Evolutionary conservation across 2,797 vertebrate species (phyloP).

Genomic region (Hirundo rustica): DNA sequence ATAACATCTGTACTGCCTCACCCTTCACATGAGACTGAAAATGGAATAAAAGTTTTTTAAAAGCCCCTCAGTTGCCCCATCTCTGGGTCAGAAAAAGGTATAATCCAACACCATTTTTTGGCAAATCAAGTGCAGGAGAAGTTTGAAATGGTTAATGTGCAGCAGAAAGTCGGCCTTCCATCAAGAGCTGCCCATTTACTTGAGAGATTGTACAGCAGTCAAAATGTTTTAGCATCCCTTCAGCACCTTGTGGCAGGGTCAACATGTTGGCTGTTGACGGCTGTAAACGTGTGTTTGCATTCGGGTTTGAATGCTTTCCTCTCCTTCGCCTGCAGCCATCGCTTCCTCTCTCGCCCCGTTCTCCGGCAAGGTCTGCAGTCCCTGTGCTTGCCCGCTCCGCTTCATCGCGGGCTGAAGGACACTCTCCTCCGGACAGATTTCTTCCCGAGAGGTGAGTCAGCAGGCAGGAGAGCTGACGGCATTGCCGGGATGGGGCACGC

Average conservation of each 20-base stretch:
- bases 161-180: neutral
- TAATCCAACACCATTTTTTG: no score
- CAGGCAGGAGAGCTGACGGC: neutral
- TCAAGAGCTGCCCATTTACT: neutral
- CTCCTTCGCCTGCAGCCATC: neutral
- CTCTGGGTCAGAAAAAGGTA: no score
- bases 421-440: neutral
- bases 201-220: neutral
- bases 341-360: neutral
- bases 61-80: no score
- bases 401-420: neutral
- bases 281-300: neutral
- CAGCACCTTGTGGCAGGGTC: neutral
- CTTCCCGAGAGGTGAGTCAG: slow-evolving; percentile 17
- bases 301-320: neutral
- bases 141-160: neutral
- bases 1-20: no score
- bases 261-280: neutral
- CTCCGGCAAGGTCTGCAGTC: neutral
- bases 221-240: neutral
- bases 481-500: neutral
- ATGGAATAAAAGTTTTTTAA: no score
- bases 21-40: no score
- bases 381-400: neutral
- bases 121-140: neutral